A percentile compares a stretch with the other conserved stretches of the same genome.
These are phyloP conservation scores for Eupithecia centaureata DNA, from an alignment of 2,888 invertebrate species.

Conservation along the genomic window DNA sequence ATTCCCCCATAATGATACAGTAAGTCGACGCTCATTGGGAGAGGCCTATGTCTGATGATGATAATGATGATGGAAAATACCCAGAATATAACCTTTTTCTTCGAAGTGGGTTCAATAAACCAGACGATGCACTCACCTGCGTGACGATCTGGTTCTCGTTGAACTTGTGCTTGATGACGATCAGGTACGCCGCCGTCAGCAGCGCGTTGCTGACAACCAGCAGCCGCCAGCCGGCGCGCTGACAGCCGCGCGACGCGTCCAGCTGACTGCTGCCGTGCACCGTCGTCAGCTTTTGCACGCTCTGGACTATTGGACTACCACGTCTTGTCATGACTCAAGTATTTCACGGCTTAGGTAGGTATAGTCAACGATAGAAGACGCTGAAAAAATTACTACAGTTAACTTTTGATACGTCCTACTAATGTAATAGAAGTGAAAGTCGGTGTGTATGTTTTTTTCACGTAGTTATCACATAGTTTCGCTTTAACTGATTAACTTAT, in stretches of 20 bases:
- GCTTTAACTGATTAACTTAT: too few species aligned
- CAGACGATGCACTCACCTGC: conserved; percentile 47
- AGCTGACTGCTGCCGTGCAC: conserved; percentile 59
- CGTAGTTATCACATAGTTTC: too few species aligned
- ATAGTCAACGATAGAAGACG: neutral
- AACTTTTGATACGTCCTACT: too few species aligned
- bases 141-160: conserved; percentile 67
- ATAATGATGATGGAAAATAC: too few species aligned
- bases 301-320: neutral
- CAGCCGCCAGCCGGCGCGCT: too few species aligned
- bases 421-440: too few species aligned
- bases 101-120: neutral
- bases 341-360: too few species aligned
- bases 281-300: conserved; percentile 56
- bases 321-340: neutral
- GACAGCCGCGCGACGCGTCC: conserved; percentile 54
- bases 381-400: neutral
- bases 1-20: too few species aligned
- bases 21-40: too few species aligned
- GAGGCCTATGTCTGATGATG: too few species aligned
- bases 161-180: conserved; percentile 62
- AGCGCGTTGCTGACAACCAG: conserved; percentile 53
- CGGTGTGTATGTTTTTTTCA: too few species aligned
- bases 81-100: neutral
- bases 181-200: conserved; percentile 55